phyloP scores from a whole-genome alignment of 1,140 invertebrate genomes.

The Leptinotarsa undecemlineata region DNA sequence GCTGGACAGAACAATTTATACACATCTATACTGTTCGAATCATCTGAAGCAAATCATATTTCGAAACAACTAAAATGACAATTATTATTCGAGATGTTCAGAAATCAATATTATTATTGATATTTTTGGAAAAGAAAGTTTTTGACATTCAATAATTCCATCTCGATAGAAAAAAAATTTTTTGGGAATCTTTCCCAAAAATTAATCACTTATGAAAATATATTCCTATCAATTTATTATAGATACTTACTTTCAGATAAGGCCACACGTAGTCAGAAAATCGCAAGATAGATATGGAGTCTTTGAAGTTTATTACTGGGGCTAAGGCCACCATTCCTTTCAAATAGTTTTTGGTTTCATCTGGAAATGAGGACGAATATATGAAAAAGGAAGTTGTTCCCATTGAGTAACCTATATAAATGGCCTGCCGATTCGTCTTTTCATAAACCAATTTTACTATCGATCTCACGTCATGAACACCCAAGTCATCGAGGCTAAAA shows the following conservation, averaged over 20 bases:
- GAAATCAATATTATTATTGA: too few relatives aligned
- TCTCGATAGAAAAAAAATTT: too few relatives aligned
- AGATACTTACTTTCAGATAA: slow-evolving; percentile 10
- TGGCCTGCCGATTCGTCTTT: slow-evolving; percentile 13
- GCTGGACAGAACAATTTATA: too few relatives aligned
- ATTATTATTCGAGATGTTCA: too few relatives aligned
- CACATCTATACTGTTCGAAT: too few relatives aligned
- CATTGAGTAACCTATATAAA: slow-evolving; percentile 32
- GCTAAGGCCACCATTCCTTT: slow-evolving; percentile 19
- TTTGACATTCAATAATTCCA: too few relatives aligned
- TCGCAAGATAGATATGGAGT: slow-evolving; percentile 1
- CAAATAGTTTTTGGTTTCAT: slow-evolving; percentile 10
- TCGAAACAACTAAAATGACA: too few relatives aligned
- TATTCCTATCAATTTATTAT: too few relatives aligned
- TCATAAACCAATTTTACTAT: not conserved
- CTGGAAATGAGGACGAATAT: slow-evolving; percentile 21
- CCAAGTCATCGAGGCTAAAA: slow-evolving; percentile 25
- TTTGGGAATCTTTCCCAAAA: too few relatives aligned
- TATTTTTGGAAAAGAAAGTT: too few relatives aligned
- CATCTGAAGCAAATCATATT: too few relatives aligned
- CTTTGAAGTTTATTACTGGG: slow-evolving; percentile 9
- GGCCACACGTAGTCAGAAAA: slow-evolving; percentile 13
- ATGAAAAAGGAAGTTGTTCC: slow-evolving; percentile 18
- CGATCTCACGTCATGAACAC: slow-evolving; percentile 22
- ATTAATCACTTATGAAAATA: too few relatives aligned